A percentile compares a stretch with the other conserved stretches of the same genome.
phyloP scores from a whole-genome alignment of 1,140 invertebrate species.

The Bombus fervidus region DNA sequence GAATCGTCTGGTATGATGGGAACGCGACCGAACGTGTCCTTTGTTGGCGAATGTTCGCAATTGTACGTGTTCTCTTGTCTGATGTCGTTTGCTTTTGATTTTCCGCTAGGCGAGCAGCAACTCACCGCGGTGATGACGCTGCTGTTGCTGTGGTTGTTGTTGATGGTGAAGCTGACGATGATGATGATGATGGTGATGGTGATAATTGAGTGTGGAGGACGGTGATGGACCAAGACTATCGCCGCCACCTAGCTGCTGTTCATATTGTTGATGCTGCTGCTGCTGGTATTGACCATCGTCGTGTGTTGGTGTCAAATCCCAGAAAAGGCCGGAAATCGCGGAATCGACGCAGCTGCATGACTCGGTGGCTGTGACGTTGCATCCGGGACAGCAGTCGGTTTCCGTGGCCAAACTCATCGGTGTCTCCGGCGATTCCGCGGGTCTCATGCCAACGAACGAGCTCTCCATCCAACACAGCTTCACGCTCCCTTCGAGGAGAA shows the following conservation, averaged over 20 bases:
- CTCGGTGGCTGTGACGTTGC: conserved; percentile 75
- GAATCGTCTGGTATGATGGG: conserved; percentile 1
- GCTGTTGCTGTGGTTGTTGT: conserved; percentile 78
- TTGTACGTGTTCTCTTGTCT: conserved; percentile 24
- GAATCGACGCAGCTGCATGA: conserved; percentile 78
- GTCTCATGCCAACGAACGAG: conserved; percentile 93
- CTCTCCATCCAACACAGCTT: conserved; percentile 93
- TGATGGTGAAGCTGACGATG: conserved; percentile 58
- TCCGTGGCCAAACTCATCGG: conserved; percentile 85
- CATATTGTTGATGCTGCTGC: conserved; percentile 54
- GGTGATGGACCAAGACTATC: conserved; percentile 66
- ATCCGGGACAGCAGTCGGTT: conserved; percentile 81
- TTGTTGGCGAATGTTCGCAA: conserved; percentile 47
- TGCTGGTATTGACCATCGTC: conserved; percentile 66
- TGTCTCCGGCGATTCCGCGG: conserved; percentile 92
- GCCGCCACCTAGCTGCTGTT: conserved; percentile 51
- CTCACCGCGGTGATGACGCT: conserved; percentile 86
- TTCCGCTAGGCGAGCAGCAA: conserved; percentile 81
- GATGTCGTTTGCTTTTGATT: conserved; percentile 40
- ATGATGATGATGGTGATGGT: conserved; percentile 55
- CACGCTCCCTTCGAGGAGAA: conserved; percentile 79
- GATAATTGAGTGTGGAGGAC: conserved; percentile 62
- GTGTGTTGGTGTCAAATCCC: conserved; percentile 76
- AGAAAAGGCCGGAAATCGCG: conserved; percentile 76
- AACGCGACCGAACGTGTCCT: conserved; percentile 17